A percentile compares a stretch with the other conserved stretches of the same genome.
Conservation (phyloP, 1,140 invertebrate species). For the Sitobion miscanthi region DNA sequence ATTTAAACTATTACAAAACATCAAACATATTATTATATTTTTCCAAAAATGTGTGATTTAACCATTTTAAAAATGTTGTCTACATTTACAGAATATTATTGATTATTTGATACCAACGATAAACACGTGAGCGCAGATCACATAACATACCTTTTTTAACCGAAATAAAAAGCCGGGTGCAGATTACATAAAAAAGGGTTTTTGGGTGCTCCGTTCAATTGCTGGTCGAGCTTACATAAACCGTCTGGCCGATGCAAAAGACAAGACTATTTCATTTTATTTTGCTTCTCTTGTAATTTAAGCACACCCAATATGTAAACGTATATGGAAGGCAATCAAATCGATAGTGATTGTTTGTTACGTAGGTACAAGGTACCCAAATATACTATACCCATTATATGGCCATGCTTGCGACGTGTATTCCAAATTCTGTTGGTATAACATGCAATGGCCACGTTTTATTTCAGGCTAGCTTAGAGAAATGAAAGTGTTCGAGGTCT, state of each 20-base stretch:
- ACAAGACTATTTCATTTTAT: background rate
- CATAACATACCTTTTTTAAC: background rate
- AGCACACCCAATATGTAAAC: background rate
- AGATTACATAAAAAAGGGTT: background rate
- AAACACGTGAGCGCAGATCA: background rate
- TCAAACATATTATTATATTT: background rate
- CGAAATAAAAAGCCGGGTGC: fast-evolving
- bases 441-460: background rate
- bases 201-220: background rate
- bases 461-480: background rate
- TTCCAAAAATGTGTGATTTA: background rate
- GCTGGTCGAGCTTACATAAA: background rate
- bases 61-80: background rate
- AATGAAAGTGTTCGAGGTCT: background rate
- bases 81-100: background rate
- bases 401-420: background rate
- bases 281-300: background rate
- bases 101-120: background rate
- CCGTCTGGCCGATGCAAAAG: background rate
- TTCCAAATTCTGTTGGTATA: background rate
- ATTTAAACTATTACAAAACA: background rate
- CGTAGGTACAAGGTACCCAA: too few relatives aligned
- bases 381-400: background rate
- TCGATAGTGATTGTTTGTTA: background rate
- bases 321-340: background rate